Evolutionary conservation across 2,113 vertebrate species (phyloP), one percentile per base, ranked within the genome.

Genomic region (Formicarius rufipectus): DNA sequence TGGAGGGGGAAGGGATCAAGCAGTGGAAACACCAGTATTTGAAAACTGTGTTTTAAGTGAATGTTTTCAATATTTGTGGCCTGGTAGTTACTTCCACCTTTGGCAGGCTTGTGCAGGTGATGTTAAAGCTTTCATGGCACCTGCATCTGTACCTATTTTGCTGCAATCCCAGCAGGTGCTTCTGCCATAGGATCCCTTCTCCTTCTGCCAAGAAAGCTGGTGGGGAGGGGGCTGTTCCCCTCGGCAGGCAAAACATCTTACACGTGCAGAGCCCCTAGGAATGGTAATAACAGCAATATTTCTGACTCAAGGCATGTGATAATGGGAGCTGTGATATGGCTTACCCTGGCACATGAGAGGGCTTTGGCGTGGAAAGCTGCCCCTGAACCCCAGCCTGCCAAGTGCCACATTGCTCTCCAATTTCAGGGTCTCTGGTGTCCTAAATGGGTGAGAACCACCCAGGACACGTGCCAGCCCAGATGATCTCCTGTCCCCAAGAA

Each of bases 301-400:
- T 30, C 42, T 39, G 16, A 31, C 7, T 18, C 37, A 1, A 15
- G 45, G 39, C 33, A 1, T 5, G 39, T 2, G 39, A 21, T 21
- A 62, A 1, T 1, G 6, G 25, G 33, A 23, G 7, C 39, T 86
- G 40, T 1, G 15, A 72, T n/a, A 62, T 14, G 44, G 8, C 10
- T 67, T 4, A 2, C 0, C 2, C 11, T 1, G 5, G n/a, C 42
- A 22, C 35, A 28, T 0, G 1, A 30, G 19, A 9, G 12, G 25
- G 53, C 30, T n/a, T 92, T 42, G 72, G 30, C 30, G 5, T 7
- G 50, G 50, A 37, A 40, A 77, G 76, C 72, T 66, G 73, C 68
- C n/a, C n/a, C 39, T 10, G 37, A 30, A 40, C 45, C 78, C 52
- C 62, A 55, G 62, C 42, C 87, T 24, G 55, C 39, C 33, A 10